These are phyloP conservation scores for Archilochus colubris DNA, from an alignment of 2,113 vertebrate species.

Conservation along the genomic window DNA sequence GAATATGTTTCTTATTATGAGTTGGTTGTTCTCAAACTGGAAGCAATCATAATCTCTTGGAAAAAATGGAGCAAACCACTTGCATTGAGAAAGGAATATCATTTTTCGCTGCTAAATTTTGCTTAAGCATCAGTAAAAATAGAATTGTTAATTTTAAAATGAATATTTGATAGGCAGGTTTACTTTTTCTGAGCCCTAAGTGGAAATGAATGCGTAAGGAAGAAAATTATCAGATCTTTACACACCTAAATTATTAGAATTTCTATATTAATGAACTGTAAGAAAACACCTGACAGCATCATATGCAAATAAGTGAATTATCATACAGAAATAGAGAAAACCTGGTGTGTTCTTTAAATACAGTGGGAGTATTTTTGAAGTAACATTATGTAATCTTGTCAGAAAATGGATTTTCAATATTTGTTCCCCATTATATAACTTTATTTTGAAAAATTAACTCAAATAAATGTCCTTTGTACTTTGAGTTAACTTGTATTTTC, in stretches of 20 bases:
- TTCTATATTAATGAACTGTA: neutral
- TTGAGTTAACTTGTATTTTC: neutral
- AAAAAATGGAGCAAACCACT: neutral
- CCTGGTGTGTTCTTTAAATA: neutral
- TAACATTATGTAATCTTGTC: neutral
- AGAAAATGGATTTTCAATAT: neutral
- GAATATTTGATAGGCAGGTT: slow-evolving; percentile 20
- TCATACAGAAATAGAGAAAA: neutral
- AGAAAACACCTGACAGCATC: neutral
- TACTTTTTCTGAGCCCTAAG: slow-evolving; percentile 4
- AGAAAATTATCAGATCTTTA: slow-evolving; percentile 32
- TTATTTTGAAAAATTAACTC: neutral
- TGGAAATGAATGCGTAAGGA: slow-evolving; percentile 14
- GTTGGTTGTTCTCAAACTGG: neutral
- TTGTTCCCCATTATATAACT: neutral
- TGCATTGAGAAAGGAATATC: neutral
- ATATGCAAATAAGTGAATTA: neutral
- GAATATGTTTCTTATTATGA: neutral
- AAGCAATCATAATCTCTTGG: neutral
- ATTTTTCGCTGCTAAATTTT: neutral
- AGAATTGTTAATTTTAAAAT: neutral
- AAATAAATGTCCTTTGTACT: neutral
- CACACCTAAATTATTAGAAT: neutral
- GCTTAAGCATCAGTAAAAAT: slow-evolving; percentile 13
- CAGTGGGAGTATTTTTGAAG: neutral